Evolutionary conservation across 1,140 invertebrate genomes (phyloP).

Genomic region (Choristoneura fumiferana): DNA sequence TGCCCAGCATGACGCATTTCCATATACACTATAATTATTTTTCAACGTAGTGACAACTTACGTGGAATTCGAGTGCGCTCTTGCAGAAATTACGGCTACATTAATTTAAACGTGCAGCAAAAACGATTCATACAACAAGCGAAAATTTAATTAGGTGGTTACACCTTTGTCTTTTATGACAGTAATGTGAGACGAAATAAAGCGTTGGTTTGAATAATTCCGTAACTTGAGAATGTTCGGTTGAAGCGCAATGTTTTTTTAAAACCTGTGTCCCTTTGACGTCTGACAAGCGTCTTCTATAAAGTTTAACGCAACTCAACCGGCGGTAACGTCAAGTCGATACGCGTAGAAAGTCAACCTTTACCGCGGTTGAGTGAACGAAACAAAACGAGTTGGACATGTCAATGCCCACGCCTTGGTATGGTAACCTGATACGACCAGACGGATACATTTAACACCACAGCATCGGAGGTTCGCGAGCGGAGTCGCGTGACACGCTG

Average conservation of each 20-base stretch:
- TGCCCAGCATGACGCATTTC: conserved; percentile 61
- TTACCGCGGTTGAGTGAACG: conserved; percentile 67
- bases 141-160: conserved; percentile 26
- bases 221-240: background rate
- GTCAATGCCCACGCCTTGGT: conserved; percentile 76
- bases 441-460: conserved; percentile 75
- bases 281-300: conserved; percentile 59
- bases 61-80: conserved; percentile 41
- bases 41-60: conserved; percentile 59
- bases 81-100: conserved; percentile 39
- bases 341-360: conserved; percentile 73
- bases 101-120: conserved; percentile 35
- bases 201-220: background rate
- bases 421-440: conserved; percentile 69
- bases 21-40: conserved; percentile 62
- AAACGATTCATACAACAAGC: conserved; percentile 23
- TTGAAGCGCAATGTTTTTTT: conserved; percentile 2
- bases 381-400: conserved; percentile 73
- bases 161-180: background rate
- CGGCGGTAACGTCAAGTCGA: conserved; percentile 61
- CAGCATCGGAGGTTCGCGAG: conserved; percentile 56
- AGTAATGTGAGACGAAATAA: background rate
- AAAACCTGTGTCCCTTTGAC: conserved; percentile 38
- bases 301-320: conserved; percentile 65
- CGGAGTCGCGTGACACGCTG: conserved; percentile 54